These are phyloP conservation scores for Spheniscus mendiculus DNA, from an alignment of 2,113 vertebrate species.

Conservation along the genomic window DNA sequence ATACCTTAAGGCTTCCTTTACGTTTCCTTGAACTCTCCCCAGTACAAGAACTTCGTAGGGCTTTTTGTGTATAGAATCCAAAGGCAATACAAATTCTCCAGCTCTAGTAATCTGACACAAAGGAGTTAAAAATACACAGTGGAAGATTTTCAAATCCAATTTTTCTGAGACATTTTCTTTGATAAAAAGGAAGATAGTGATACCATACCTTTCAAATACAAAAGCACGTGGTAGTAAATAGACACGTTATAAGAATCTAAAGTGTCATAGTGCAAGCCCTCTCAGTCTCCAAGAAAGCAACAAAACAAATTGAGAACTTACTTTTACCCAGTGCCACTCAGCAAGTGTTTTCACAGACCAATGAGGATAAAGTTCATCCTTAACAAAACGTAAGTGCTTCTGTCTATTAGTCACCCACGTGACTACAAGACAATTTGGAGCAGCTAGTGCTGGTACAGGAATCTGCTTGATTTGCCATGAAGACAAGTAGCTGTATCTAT, in stretches of 20 bases:
- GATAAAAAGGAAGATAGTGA: neutral
- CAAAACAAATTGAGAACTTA: conserved; percentile 57
- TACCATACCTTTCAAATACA: neutral
- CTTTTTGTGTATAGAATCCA: conserved; percentile 95
- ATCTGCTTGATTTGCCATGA: conserved; percentile 85
- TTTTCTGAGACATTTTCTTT: neutral
- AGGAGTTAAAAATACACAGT: neutral
- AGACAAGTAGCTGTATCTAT: conserved; percentile 86
- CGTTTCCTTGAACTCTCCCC: conserved; percentile 74
- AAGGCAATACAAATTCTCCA: conserved; percentile 91
- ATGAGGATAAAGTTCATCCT: conserved; percentile 89
- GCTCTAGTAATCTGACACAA: conserved; percentile 83
- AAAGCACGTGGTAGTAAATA: neutral
- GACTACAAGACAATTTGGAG: conserved; percentile 84
- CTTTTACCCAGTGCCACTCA: conserved; percentile 98
- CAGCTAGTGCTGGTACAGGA: conserved; percentile 82
- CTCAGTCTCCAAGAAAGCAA: neutral
- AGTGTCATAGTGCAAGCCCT: neutral
- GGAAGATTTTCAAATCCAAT: neutral
- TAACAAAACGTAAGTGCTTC: conserved; percentile 87
- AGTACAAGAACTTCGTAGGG: conserved; percentile 91
- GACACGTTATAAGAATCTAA: neutral
- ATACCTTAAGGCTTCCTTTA: conserved; percentile 62
- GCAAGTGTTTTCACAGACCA: conserved; percentile 87
- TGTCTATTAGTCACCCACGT: conserved; percentile 96